Percentiles rank a stretch among this genome's conserved stretches.
Conservation (phyloP, 2,888 invertebrate genomes). For the Erebia epiphron region DNA sequence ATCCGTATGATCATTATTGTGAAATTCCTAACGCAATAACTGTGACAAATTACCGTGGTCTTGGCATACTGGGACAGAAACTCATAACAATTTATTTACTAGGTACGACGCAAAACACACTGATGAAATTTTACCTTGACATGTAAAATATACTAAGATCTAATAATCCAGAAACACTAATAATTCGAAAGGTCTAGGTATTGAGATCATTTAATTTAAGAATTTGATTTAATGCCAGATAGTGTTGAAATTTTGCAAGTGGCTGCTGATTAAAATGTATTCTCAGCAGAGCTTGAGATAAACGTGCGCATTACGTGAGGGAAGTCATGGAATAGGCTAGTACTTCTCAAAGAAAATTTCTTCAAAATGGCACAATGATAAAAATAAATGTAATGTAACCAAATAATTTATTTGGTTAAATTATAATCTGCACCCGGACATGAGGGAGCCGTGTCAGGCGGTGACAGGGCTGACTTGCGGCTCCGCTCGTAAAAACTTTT, state of each 20-base stretch:
- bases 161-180: constrained; percentile 7
- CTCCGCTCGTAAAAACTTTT: constrained; percentile 79
- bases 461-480: constrained; percentile 73
- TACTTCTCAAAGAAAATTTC: neutral
- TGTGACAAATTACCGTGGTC: constrained; percentile 9
- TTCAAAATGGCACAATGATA: constrained; percentile 37
- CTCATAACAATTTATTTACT: constrained; percentile 33
- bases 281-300: too few species aligned
- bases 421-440: constrained; percentile 73
- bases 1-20: neutral
- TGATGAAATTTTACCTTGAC: constrained; percentile 34
- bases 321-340: too few species aligned
- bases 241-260: neutral
- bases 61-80: constrained; percentile 31
- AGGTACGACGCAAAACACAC: constrained; percentile 24
- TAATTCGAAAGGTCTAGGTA: constrained; percentile 9
- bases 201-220: neutral
- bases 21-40: constrained; percentile 4
- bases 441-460: constrained; percentile 65
- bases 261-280: neutral
- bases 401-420: constrained; percentile 73
- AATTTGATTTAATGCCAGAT: constrained; percentile 9
- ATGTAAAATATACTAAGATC: constrained; percentile 11
- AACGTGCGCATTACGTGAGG: too few species aligned
- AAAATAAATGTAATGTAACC: constrained; percentile 62